Evolutionary conservation across 2,888 invertebrate species (phyloP), one percentile per base, ranked within the genome.

Genomic region (Phlogophora meticulosa): DNA sequence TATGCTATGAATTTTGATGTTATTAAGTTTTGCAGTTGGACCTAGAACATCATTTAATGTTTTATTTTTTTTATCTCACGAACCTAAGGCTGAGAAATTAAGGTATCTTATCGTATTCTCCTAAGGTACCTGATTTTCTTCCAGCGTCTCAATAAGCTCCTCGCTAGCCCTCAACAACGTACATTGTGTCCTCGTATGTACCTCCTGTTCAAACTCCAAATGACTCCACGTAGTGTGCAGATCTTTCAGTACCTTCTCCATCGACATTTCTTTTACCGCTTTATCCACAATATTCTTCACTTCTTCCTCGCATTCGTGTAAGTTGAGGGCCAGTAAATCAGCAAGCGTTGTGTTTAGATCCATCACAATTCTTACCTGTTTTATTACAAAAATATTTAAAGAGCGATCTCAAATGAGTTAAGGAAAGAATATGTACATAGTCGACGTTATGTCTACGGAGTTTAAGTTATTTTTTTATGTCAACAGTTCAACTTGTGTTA

Each of bases 241-340:
- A 86, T 99, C 99, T 79, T 98, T 97, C 56, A 99, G 96, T 62
- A 98, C 97, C 91, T 99, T 99, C 92, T 99, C 99, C 99, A 99
- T 99, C 2, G 98, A 98, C 98, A 99, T 99, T 95, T 99, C 99
- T 93, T 99, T 99, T 0, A 99, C 99, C 0, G 99, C 99, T 94
- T 99, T 99, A 91, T 99, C 99, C 10, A 99, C 99, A 84, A 99
- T 99, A 90, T 98, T 98, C 88, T 99, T 98, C 0, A 99, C 99
- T 92, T 99, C 99, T 90, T 99, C 99, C 92, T 99, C 99, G 91
- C 98, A 99, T 92, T 99, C 98, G 91, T 99, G 99, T 11, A 99
- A 96, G 92, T 99, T 99, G 53, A 99, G 93, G 7, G 98, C 98
- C 75, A 99, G 95, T 24, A 99, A 96, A 90, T 99, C 99, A 1